Conservation (phyloP, 2,888 invertebrate genomes). For the Xestia sexstrigata region DNA sequence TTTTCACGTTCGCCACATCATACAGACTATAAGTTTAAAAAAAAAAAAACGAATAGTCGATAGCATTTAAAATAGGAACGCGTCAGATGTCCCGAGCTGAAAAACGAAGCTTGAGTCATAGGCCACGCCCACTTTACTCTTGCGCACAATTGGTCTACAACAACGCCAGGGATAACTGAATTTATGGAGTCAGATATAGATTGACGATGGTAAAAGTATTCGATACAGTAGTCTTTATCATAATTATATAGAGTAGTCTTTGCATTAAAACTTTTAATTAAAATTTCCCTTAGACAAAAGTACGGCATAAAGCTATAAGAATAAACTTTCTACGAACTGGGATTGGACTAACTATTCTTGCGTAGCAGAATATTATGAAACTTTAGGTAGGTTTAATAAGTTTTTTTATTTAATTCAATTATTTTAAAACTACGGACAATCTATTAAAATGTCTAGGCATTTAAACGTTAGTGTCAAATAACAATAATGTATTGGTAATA, state of each 20-base stretch:
- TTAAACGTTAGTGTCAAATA: conserved; percentile 43
- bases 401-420: conserved; percentile 52
- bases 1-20: conserved; percentile 17
- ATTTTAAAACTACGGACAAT: conserved; percentile 59
- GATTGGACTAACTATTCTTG: conserved; percentile 62
- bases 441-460: conserved; percentile 59
- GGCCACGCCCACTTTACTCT: conserved; percentile 8
- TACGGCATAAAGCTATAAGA: conserved; percentile 62
- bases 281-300: conserved; percentile 53
- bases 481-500: conserved; percentile 37
- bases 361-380: conserved; percentile 66
- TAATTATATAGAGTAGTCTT: conserved; percentile 29
- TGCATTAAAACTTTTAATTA: conserved; percentile 42
- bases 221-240: conserved; percentile 32
- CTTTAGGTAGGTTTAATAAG: conserved; percentile 58
- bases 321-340: conserved; percentile 64
- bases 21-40: conserved; percentile 37
- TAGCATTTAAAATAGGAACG: conserved; percentile 51
- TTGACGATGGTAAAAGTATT: conserved; percentile 19
- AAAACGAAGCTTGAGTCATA: conserved; percentile 23
- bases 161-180: neutral
- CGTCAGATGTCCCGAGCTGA: conserved; percentile 1
- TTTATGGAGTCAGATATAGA: conserved; percentile 30
- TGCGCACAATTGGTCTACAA: conserved; percentile 16
- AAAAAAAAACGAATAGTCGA: conserved; percentile 15